Conservation (phyloP, 2,888 invertebrate species). For the Erebia palarica region DNA sequence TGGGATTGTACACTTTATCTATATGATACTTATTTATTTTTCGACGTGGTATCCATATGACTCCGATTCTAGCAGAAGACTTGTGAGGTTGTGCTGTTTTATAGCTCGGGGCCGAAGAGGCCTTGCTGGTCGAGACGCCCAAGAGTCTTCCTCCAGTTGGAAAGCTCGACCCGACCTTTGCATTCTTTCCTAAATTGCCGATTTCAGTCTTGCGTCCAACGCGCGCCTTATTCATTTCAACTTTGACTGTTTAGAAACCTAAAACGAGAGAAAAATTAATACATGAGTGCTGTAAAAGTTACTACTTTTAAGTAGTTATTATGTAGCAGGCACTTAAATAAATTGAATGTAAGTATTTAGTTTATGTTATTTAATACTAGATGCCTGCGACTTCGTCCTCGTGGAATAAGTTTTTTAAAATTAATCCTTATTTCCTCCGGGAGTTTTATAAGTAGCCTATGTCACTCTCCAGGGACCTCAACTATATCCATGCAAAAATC, state of each 20-base stretch:
- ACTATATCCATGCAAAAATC: background rate
- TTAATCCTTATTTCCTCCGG: too few species aligned
- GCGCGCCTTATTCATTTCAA: conserved; percentile 53
- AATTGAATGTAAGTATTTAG: too few species aligned
- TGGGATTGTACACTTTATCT: conserved; percentile 60
- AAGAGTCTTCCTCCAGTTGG: conserved; percentile 35
- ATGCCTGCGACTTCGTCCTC: too few species aligned
- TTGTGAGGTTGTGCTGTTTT: conserved; percentile 55
- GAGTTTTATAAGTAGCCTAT: too few species aligned
- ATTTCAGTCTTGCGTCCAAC: conserved; percentile 55
- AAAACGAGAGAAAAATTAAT: conserved; percentile 45
- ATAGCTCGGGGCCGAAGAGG: conserved; percentile 50
- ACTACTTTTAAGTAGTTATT: too few species aligned
- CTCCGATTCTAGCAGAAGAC: conserved; percentile 59
- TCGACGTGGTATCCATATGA: conserved; percentile 70
- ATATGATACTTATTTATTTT: conserved; percentile 60
- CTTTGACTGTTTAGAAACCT: background rate
- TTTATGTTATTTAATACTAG: too few species aligned
- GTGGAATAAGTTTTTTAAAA: too few species aligned
- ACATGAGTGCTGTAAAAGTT: too few species aligned
- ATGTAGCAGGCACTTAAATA: too few species aligned
- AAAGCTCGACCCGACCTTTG: conserved; percentile 37
- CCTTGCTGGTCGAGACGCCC: conserved; percentile 45
- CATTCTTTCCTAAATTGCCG: conserved; percentile 43
- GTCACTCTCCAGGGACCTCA: too few species aligned